Evolutionary conservation across 1,140 invertebrate species (phyloP).

Genomic region (Laodelphax striatellus): DNA sequence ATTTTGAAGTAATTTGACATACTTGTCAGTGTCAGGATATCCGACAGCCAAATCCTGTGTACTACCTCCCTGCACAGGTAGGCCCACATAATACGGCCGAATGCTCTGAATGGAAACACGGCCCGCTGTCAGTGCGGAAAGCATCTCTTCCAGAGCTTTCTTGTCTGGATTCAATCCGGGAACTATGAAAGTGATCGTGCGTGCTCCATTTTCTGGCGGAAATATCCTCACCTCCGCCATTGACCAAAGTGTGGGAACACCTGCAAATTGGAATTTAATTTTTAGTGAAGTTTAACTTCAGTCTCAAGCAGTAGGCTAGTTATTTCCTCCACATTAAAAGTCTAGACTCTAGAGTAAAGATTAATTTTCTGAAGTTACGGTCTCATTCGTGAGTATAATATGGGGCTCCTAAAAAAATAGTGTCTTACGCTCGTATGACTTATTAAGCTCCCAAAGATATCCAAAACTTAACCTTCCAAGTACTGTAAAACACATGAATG

Average conservation of each 20-base stretch:
- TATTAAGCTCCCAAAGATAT: no score
- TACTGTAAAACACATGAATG: no score
- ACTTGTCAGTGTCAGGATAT: conserved; percentile 28
- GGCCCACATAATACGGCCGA: conserved; percentile 44
- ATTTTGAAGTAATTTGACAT: neutral
- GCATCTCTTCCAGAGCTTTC: conserved; percentile 52
- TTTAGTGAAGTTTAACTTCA: no score
- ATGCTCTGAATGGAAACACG: conserved; percentile 60
- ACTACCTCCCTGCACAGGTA: conserved; percentile 26
- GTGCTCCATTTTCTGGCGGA: conserved; percentile 49
- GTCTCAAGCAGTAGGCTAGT: no score
- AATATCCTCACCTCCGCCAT: conserved; percentile 52
- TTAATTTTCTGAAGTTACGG: no score
- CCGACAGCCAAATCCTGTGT: conserved; percentile 34
- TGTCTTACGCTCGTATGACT: no score
- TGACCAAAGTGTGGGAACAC: conserved; percentile 54
- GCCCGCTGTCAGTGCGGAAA: conserved; percentile 63
- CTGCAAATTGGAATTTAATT: conserved; percentile 26
- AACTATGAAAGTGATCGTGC: conserved; percentile 66
- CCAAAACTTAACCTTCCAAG: no score
- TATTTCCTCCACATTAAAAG: no score
- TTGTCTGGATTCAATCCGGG: conserved; percentile 53
- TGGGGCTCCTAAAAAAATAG: no score
- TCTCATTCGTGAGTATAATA: no score
- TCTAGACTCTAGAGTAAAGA: no score